Evolutionary conservation across 2,113 vertebrate genomes (phyloP), one percentile per base, ranked within the genome.

Genomic region (Porphyrio hochstetteri): DNA sequence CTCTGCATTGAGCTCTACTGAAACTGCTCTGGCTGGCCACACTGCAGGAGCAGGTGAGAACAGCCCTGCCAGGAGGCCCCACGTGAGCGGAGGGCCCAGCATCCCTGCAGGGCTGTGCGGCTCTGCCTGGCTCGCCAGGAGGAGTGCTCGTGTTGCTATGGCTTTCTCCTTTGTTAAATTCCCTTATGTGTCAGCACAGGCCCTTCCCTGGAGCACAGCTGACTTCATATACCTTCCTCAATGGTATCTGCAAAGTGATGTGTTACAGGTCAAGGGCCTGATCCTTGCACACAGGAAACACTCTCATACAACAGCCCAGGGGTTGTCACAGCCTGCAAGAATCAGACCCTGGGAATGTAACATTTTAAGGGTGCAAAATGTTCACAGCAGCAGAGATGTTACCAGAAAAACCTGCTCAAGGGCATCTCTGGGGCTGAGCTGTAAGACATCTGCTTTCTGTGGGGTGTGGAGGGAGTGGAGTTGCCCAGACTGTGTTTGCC

Each of bases 71-170:
- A 70, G 72, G 55, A 17, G 77, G 77, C 59, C 46, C 35, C 71
- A 50, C 4, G 1, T 35, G 46, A 76, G 74, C 63, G 0, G 18
- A 74, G 76, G 90, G 82, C 74, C 68, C 15, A 2, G 57, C 48
- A 59, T 25, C 64, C 95, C 77, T 81, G 88, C 88, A 64, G 72
- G 82, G 93, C 68, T 52, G 44, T 14, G 33, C 24, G 6, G 53
- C 92, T 92, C 68, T 0, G 6, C 60, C 42, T 9, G 1, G 68
- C 90, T 78, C 0, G 4, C 88, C 96, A 92, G 63, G 44, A 91
- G 81, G 48, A 95, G 83, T 76, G 86, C 65, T 40, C 1, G 88
- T 28, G 92, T 94, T 96, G 96, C 95, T 91, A 94, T 88, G 88
- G 92, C 29, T 84, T 92, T 92, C 42, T 68, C 85, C 81, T 88